Conservation (phyloP, 2,113 vertebrate species). For the Rostratula benghalensis region DNA sequence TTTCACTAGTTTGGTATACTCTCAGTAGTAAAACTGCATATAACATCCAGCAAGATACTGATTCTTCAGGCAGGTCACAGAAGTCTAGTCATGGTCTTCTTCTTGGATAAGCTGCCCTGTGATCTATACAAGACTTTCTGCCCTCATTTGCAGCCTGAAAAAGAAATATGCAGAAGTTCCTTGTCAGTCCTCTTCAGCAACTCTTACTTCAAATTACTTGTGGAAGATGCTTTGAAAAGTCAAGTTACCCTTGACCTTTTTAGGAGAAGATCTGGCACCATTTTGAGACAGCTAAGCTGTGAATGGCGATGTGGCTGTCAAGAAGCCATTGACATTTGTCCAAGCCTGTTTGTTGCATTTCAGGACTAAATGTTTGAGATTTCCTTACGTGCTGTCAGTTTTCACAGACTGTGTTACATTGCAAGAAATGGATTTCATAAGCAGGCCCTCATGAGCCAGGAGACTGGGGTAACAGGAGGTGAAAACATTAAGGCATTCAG, state of each 20-base stretch:
- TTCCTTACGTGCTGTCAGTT: neutral
- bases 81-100: neutral
- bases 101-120: neutral
- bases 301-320: neutral
- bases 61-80: neutral
- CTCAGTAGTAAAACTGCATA: neutral
- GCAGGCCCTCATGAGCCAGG: neutral
- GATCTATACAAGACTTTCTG: neutral
- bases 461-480: neutral
- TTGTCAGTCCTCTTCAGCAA: neutral
- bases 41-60: rapidly evolving
- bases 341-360: neutral
- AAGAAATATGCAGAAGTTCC: neutral
- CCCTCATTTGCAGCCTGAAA: neutral
- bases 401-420: neutral
- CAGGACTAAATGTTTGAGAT: neutral
- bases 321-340: neutral
- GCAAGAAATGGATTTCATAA: neutral
- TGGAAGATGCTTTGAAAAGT: neutral
- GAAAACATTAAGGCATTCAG: neutral
- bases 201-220: neutral
- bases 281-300: neutral
- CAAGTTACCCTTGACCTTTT: neutral
- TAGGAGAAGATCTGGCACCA: neutral
- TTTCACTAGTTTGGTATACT: neutral